These are phyloP conservation scores for Cantharis flavilabris DNA, from an alignment of 2,888 invertebrate genomes.

Conservation along the genomic window DNA sequence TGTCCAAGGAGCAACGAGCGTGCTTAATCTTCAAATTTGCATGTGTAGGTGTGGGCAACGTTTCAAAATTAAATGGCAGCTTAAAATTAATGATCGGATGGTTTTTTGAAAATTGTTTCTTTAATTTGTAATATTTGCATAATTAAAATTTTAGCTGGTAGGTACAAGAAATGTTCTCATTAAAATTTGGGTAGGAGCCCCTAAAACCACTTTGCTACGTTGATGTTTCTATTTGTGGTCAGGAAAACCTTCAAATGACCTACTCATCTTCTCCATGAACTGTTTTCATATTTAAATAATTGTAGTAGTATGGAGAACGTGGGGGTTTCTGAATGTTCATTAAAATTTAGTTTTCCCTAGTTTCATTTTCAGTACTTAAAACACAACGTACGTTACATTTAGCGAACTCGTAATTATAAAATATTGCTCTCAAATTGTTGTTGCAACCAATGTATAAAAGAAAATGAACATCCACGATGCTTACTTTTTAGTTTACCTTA, in stretches of 20 bases:
- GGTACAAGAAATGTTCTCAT: background rate
- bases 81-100: background rate
- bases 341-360: conserved; percentile 47
- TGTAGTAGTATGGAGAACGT: conserved; percentile 39
- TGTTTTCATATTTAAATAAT: conserved; percentile 39
- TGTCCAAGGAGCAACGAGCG: conserved; percentile 28
- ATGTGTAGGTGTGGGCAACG: conserved; percentile 14
- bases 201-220: background rate
- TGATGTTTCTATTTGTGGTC: background rate
- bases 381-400: conserved; percentile 28
- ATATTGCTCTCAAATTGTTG: conserved; percentile 6
- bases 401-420: conserved; percentile 32
- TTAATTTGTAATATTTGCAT: background rate
- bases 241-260: conserved; percentile 16
- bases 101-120: background rate
- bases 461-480: conserved; percentile 2
- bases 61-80: conserved; percentile 25
- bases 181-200: background rate
- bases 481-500: background rate
- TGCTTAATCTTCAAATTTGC: conserved; percentile 34
- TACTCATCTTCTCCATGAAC: conserved; percentile 7
- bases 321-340: conserved; percentile 41
- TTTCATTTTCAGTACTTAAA: conserved; percentile 36
- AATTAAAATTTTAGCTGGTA: background rate
- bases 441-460: background rate